Percentiles rank a stretch among this genome's conserved stretches.
phyloP scores from a whole-genome alignment of 2,113 vertebrate genomes.

The Parotia lawesii region DNA sequence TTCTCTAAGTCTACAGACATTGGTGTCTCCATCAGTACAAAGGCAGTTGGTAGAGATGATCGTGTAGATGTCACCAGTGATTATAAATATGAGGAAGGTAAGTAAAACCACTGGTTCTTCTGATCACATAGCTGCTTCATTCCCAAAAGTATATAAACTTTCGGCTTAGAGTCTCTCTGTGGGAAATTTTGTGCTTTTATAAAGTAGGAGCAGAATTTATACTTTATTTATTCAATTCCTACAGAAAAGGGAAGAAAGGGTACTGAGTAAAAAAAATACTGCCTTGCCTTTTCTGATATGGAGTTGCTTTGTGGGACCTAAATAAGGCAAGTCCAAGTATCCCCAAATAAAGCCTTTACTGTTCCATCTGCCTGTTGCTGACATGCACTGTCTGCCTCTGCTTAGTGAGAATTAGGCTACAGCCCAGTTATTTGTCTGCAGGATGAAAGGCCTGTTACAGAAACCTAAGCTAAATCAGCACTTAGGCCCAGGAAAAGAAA shows the following conservation, averaged over 20 bases:
- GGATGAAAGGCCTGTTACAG: background rate
- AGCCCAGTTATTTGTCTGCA: background rate
- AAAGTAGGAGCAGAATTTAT: background rate
- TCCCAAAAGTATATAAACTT: background rate
- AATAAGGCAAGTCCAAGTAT: background rate
- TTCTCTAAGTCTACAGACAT: conserved; percentile 23
- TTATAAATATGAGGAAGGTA: conserved; percentile 80
- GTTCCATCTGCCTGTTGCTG: background rate
- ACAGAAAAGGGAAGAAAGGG: background rate
- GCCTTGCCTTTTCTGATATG: background rate
- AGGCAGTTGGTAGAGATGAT: conserved; percentile 71
- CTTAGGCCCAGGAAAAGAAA: background rate
- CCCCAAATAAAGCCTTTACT: background rate
- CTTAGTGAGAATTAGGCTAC: background rate
- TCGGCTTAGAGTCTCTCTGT: background rate
- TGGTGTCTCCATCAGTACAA: conserved; percentile 76
- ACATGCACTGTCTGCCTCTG: background rate
- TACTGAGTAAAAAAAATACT: background rate
- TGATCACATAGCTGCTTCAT: background rate
- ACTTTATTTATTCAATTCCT: background rate
- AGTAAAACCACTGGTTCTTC: background rate
- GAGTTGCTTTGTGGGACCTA: background rate
- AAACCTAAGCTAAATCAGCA: background rate
- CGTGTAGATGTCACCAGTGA: conserved; percentile 71
- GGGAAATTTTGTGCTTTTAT: background rate